A percentile compares a stretch with the other conserved stretches of the same genome.
phyloP scores from a whole-genome alignment of 2,888 invertebrate species.

The Chloroclystis v-ata region DNA sequence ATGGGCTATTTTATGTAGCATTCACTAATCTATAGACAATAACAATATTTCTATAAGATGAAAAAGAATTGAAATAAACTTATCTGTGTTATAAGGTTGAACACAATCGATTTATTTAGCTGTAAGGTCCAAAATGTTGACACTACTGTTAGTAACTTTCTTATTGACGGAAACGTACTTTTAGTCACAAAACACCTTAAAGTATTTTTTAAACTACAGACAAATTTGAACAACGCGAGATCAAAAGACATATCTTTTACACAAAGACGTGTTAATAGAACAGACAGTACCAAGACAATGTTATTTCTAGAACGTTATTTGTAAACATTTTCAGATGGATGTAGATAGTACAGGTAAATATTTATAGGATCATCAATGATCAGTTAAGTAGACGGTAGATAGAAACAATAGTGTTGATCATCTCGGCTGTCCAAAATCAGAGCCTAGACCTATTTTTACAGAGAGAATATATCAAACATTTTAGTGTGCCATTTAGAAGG shows the following conservation, averaged over 20 bases:
- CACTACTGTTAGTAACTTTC: no score
- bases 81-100: no score
- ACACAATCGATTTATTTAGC: no score
- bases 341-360: constrained; percentile 14
- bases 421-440: background rate
- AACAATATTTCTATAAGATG: no score
- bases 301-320: constrained; percentile 17
- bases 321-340: constrained; percentile 16
- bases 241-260: constrained; percentile 36
- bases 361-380: constrained; percentile 10
- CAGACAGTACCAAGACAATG: constrained; percentile 6
- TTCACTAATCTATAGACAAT: no score
- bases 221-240: constrained; percentile 35
- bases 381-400: background rate
- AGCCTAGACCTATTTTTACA: no score
- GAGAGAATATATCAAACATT: no score
- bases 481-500: no score
- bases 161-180: constrained; percentile 28
- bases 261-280: constrained; percentile 10
- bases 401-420: background rate
- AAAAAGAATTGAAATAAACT: no score
- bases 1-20: no score
- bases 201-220: constrained; percentile 30
- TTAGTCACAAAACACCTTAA: constrained; percentile 23
- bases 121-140: no score